These are phyloP conservation scores for Chunga burmeisteri DNA, from an alignment of 2,113 vertebrate species.

Conservation along the genomic window DNA sequence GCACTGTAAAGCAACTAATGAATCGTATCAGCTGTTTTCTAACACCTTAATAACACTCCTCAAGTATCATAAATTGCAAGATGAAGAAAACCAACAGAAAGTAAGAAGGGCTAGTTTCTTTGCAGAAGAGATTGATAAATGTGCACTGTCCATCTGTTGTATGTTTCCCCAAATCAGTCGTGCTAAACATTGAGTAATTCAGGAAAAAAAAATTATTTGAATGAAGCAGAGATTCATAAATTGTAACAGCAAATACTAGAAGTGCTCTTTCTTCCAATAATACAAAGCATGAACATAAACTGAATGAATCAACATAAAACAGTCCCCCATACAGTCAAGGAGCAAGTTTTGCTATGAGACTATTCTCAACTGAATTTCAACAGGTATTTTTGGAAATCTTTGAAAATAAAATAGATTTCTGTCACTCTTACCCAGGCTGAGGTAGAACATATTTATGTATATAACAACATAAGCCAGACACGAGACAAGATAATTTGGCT, in stretches of 20 bases:
- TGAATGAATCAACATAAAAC: background rate
- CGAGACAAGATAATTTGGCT: background rate
- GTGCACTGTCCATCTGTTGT: accelerated
- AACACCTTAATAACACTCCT: background rate
- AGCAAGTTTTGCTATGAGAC: background rate
- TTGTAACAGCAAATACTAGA: background rate
- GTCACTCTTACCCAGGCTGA: background rate
- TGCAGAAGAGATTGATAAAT: background rate
- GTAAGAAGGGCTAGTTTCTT: background rate
- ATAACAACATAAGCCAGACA: background rate
- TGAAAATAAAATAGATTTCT: background rate
- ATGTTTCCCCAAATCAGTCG: background rate
- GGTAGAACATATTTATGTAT: background rate
- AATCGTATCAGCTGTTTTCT: background rate
- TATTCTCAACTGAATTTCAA: background rate
- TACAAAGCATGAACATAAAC: background rate
- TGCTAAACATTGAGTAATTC: background rate
- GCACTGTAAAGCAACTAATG: background rate
- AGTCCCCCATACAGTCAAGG: background rate
- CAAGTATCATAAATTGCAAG: background rate
- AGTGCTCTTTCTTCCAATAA: background rate
- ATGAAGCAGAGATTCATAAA: background rate
- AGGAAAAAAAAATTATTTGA: background rate
- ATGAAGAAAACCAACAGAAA: background rate
- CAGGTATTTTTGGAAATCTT: background rate